Percentiles rank a stretch among this genome's conserved stretches.
These are phyloP conservation scores for Mimas tiliae DNA, from an alignment of 2,888 invertebrate genomes.

Conservation along the genomic window DNA sequence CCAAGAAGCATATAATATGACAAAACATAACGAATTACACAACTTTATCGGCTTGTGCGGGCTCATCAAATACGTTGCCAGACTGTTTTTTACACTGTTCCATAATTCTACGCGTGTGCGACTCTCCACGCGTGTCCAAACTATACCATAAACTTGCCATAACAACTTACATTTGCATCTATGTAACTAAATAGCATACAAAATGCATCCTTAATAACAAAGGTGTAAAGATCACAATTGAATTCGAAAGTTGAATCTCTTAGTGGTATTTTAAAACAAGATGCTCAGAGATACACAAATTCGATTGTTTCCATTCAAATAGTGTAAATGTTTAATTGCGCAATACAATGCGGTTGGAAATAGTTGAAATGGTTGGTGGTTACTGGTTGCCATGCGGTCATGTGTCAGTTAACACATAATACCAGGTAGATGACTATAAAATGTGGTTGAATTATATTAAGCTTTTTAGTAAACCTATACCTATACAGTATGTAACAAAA, in stretches of 20 bases:
- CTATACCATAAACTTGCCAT: slow-evolving; percentile 46
- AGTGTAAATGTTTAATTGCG: slow-evolving; percentile 76
- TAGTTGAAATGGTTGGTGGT: slow-evolving; percentile 25
- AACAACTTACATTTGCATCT: slow-evolving; percentile 40
- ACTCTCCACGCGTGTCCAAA: slow-evolving; percentile 64
- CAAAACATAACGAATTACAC: too few species aligned
- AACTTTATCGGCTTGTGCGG: too few species aligned
- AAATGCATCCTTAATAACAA: slow-evolving; percentile 40
- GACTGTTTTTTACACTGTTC: slow-evolving; percentile 15
- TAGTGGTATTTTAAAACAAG: slow-evolving; percentile 48
- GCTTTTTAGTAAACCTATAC: too few species aligned
- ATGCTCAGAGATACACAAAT: slow-evolving; percentile 58
- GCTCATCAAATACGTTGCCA: neutral
- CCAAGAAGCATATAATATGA: too few species aligned
- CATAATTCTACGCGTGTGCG: slow-evolving; percentile 38
- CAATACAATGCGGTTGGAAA: slow-evolving; percentile 26
- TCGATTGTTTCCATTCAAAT: slow-evolving; percentile 78
- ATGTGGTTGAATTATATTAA: neutral
- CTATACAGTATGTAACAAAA: too few species aligned
- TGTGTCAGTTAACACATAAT: slow-evolving; percentile 27
- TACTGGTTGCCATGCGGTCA: slow-evolving; percentile 26
- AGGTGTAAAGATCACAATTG: slow-evolving; percentile 26
- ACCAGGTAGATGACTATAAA: neutral
- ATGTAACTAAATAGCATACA: neutral
- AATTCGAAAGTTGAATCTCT: slow-evolving; percentile 27